Conservation (phyloP, 2,113 vertebrate species). For the Daphoenositta chrysoptera region DNA sequence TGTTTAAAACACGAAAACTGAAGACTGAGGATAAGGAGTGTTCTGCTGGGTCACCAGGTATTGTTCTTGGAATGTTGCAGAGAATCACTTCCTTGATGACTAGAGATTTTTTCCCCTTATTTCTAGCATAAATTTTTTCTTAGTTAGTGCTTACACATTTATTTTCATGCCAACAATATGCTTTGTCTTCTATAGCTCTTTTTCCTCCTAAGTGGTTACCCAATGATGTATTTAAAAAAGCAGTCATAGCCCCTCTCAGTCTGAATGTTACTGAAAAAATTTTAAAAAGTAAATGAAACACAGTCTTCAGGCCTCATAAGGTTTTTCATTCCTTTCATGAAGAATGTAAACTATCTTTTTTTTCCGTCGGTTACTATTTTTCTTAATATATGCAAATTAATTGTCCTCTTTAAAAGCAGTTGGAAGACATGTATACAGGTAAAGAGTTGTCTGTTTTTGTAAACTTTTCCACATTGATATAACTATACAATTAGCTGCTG, state of each 20-base stretch:
- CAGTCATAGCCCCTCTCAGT: neutral
- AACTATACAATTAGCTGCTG: neutral
- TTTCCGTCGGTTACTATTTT: neutral
- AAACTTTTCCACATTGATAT: neutral
- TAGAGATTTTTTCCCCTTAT: neutral
- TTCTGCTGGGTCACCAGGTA: neutral
- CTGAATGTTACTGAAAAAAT: neutral
- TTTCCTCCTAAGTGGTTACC: conserved; percentile 9
- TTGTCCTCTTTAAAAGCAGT: neutral
- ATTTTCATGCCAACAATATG: neutral
- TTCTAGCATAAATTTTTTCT: conserved; percentile 3
- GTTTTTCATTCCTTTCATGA: neutral
- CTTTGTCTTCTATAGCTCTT: neutral
- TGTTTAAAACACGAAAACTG: neutral
- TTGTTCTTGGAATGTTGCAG: neutral
- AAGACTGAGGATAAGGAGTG: neutral
- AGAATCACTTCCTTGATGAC: conserved; percentile 12
- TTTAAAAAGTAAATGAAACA: neutral
- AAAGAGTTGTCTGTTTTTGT: neutral
- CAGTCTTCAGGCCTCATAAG: neutral
- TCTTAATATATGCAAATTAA: neutral
- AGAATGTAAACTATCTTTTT: neutral
- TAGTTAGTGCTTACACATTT: conserved; percentile 20
- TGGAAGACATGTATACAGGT: neutral
- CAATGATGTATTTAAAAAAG: neutral